phyloP scores from a whole-genome alignment of 2,797 vertebrate genomes.

The Manis pentadactyla region DNA sequence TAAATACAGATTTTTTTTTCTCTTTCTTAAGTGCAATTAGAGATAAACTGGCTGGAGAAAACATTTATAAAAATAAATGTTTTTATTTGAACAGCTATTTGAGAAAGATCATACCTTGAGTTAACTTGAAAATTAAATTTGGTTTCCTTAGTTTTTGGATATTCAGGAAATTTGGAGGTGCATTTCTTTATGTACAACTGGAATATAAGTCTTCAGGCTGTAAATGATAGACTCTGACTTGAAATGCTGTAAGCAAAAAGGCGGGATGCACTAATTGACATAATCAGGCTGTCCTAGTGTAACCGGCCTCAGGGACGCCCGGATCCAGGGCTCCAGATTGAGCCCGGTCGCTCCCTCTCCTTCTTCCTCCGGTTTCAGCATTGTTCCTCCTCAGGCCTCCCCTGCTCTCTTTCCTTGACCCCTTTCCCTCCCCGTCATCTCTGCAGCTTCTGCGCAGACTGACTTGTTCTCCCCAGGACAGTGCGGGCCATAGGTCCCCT shows the following conservation, averaged over 20 bases:
- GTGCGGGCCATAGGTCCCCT: rapidly evolving
- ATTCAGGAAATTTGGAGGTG: not conserved
- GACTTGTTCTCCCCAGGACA: not conserved
- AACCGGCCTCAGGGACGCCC: not conserved
- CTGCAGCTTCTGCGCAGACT: not conserved
- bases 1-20: conserved; percentile 38
- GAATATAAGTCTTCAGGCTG: not conserved
- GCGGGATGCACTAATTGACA: rapidly evolving
- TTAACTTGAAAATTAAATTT: not conserved
- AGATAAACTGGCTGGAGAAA: not conserved
- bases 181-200: not conserved
- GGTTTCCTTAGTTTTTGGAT: not conserved
- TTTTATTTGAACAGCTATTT: not conserved
- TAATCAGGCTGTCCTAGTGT: rapidly evolving
- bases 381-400: not conserved
- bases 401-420: rapidly evolving
- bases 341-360: rapidly evolving
- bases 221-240: rapidly evolving
- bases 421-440: rapidly evolving
- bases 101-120: not conserved
- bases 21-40: not conserved
- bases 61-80: conserved; percentile 3
- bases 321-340: not conserved
- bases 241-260: rapidly evolving
- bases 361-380: rapidly evolving